Evolutionary conservation across 1,140 invertebrate genomes (phyloP).

Genomic region (Camponotus floridanus): DNA sequence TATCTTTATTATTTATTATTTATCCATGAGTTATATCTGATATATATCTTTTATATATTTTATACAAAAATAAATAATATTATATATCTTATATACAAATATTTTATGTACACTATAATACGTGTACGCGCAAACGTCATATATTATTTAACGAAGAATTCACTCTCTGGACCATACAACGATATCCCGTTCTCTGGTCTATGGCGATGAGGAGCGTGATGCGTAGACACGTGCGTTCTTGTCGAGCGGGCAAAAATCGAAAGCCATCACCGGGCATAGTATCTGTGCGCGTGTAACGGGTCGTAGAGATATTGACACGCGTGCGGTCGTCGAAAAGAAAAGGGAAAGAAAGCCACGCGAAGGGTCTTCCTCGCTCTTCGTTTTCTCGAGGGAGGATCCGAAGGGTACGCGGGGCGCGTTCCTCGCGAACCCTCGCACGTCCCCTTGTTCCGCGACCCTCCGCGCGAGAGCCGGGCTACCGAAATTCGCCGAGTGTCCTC

Average conservation of each 20-base stretch:
- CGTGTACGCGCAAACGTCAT: slow-evolving; percentile 29
- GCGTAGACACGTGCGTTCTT: slow-evolving; percentile 33
- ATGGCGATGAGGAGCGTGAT: background rate
- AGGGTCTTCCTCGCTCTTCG: slow-evolving; percentile 25
- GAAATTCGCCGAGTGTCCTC: slow-evolving; percentile 78
- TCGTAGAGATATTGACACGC: slow-evolving; percentile 71
- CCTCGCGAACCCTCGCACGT: slow-evolving; percentile 51
- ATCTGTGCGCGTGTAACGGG: slow-evolving; percentile 41
- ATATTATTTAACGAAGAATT: slow-evolving; percentile 38
- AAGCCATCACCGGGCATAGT: slow-evolving; percentile 68
- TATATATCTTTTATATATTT: too few species aligned
- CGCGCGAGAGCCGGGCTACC: slow-evolving; percentile 46
- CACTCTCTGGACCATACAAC: background rate
- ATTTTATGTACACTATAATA: background rate
- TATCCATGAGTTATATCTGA: too few species aligned
- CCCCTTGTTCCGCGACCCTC: slow-evolving; percentile 57
- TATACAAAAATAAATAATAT: background rate
- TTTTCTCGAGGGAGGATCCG: slow-evolving; percentile 62
- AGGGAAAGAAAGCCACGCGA: slow-evolving; percentile 34
- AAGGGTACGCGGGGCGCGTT: slow-evolving; percentile 58
- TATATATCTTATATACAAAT: background rate
- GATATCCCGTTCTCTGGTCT: slow-evolving; percentile 22
- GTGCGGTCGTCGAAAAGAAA: slow-evolving; percentile 62
- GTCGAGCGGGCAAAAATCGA: slow-evolving; percentile 70
- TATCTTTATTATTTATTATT: too few species aligned